Evolutionary conservation across 2,888 invertebrate genomes (phyloP).

Genomic region (Synergus itoensis): DNA sequence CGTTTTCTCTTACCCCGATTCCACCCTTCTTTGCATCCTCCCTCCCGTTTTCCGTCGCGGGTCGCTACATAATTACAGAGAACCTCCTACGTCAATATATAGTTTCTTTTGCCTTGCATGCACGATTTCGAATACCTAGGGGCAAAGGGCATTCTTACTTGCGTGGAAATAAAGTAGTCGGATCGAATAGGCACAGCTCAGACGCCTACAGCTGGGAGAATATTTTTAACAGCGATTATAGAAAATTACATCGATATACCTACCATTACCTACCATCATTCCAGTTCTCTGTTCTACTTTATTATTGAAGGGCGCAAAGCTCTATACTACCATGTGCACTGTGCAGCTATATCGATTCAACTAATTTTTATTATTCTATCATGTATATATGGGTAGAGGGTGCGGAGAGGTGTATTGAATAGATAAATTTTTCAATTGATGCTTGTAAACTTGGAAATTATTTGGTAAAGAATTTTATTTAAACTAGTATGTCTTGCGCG

Average conservation of each 20-base stretch:
- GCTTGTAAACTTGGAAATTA: too few relatives aligned
- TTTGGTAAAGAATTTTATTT: too few relatives aligned
- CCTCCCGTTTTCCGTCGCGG: constrained; percentile 50
- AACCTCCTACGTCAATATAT: constrained; percentile 53
- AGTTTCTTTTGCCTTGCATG: constrained; percentile 49
- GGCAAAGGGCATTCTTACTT: constrained; percentile 18
- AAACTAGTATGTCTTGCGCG: too few relatives aligned
- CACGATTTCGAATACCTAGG: constrained; percentile 40
- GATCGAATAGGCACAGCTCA: background rate
- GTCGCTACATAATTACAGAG: constrained; percentile 62
- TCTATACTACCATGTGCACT: constrained; percentile 20
- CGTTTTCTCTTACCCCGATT: constrained; percentile 58
- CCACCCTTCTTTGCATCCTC: constrained; percentile 43
- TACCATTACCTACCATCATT: constrained; percentile 8
- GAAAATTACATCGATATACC: constrained; percentile 21
- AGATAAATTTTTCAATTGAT: too few relatives aligned
- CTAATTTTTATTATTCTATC: constrained; percentile 39
- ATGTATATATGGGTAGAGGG: background rate
- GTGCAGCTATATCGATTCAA: constrained; percentile 15
- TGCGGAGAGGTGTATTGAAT: too few relatives aligned
- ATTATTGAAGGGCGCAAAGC: constrained; percentile 21
- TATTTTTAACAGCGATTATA: constrained; percentile 27
- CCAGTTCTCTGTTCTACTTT: constrained; percentile 8
- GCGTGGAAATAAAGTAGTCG: background rate
- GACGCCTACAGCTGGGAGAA: background rate